Percentiles rank a stretch among this genome's conserved stretches.
Conservation (phyloP, 92 coral and sea anemone genomes). For the Epizoanthus scotinus region DNA sequence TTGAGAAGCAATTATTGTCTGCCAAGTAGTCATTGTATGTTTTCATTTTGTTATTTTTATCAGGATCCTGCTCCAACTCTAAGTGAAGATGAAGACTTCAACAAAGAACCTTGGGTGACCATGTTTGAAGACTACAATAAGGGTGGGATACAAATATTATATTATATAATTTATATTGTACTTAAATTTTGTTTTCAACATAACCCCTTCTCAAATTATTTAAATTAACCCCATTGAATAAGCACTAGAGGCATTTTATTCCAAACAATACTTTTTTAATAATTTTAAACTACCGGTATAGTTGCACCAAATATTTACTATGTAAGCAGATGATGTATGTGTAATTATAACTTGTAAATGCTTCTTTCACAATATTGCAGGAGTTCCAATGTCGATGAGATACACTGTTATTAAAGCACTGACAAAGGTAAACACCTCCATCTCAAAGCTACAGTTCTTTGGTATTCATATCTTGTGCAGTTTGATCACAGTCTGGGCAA, state of each 20-base stretch:
- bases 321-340: not conserved
- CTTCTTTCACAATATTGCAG: conserved; percentile 47
- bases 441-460: too few species aligned
- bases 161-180: too few species aligned
- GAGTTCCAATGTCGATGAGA: conserved; percentile 72
- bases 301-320: too few species aligned
- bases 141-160: conserved; percentile 42
- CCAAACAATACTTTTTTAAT: too few species aligned
- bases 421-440: conserved; percentile 49
- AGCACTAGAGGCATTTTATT: too few species aligned
- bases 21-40: not conserved
- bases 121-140: conserved; percentile 78
- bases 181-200: too few species aligned
- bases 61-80: conserved; percentile 10
- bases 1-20: not conserved
- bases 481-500: too few species aligned
- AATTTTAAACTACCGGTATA: too few species aligned
- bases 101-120: conserved; percentile 82
- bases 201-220: too few species aligned
- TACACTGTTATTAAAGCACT: conserved; percentile 65
- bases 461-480: too few species aligned
- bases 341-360: not conserved
- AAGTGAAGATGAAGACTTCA: conserved; percentile 88
- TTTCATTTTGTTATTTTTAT: not conserved
- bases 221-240: too few species aligned